Evolutionary conservation across 30 jellyfish, hydroid and myxozoan species (phyloP).

Genomic region (Hydractinia echinata): DNA sequence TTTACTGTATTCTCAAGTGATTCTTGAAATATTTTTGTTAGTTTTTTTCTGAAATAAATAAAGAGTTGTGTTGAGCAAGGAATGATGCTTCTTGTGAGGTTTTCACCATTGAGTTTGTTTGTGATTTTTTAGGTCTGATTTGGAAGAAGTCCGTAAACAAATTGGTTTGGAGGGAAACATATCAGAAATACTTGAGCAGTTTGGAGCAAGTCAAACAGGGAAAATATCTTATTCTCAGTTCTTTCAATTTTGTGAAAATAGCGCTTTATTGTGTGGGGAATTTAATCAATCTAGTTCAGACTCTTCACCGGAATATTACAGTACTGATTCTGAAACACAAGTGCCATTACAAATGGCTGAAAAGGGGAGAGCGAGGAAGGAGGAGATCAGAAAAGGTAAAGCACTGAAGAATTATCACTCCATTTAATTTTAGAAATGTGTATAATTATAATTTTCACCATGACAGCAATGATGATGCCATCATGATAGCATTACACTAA

Average conservation of each 20-base stretch:
- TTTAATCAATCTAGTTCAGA: conserved; percentile 90
- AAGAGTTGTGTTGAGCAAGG: background rate
- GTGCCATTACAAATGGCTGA: conserved; percentile 16
- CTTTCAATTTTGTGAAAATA: conserved; percentile 46
- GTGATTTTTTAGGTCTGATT: conserved; percentile 55
- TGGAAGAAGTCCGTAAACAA: conserved; percentile 91
- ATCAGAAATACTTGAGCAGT: conserved; percentile 74
- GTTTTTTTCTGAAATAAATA: background rate
- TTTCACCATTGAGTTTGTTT: background rate
- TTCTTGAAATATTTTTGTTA: background rate
- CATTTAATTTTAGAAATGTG: background rate
- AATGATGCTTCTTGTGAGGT: background rate
- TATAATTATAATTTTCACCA: background rate
- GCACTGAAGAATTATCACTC: background rate
- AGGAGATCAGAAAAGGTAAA: background rate
- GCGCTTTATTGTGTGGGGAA: conserved; percentile 50
- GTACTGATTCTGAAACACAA: conserved; percentile 45
- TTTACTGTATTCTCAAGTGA: background rate
- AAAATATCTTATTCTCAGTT: conserved; percentile 69
- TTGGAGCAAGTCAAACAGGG: conserved; percentile 83
- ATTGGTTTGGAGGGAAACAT: conserved; percentile 87
- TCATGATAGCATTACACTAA: background rate
- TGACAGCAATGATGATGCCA: background rate
- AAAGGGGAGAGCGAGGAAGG: background rate
- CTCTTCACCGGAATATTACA: conserved; percentile 61